Conservation (phyloP, 2,888 invertebrate genomes). For the Phalera bucephala region DNA sequence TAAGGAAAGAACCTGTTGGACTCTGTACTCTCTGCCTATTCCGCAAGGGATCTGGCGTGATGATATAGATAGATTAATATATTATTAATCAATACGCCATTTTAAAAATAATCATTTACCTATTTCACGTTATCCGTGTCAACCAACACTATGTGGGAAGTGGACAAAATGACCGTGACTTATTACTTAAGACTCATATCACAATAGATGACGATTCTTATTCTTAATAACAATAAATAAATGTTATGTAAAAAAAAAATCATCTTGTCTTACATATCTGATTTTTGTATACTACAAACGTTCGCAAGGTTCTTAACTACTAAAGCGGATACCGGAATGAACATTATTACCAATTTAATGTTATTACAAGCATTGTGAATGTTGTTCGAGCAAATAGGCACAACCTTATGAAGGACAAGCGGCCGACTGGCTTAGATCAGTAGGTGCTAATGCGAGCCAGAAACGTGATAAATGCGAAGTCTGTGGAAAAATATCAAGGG, state of each 20-base stretch:
- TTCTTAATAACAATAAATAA: neutral
- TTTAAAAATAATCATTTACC: too few relatives aligned
- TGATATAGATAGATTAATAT: too few relatives aligned
- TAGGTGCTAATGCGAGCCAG: conserved; percentile 19
- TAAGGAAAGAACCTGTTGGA: too few relatives aligned
- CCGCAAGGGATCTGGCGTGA: too few relatives aligned
- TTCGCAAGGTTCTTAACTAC: too few relatives aligned
- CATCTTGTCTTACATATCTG: too few relatives aligned
- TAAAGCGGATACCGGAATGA: conserved; percentile 33
- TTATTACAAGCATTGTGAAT: conserved; percentile 48
- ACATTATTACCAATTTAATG: conserved; percentile 28
- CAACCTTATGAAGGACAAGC: conserved; percentile 54
- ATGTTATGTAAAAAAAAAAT: neutral
- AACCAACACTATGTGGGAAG: neutral
- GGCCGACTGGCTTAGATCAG: conserved; percentile 16
- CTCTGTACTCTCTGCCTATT: too few relatives aligned
- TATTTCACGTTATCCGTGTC: too few relatives aligned
- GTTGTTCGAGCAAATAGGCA: conserved; percentile 41
- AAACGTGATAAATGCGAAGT: neutral
- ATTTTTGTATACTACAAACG: too few relatives aligned
- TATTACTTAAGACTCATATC: neutral
- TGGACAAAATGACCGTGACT: neutral
- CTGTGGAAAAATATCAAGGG: neutral
- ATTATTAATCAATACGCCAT: too few relatives aligned
- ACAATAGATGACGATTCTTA: neutral